These are phyloP conservation scores for Fulmarus glacialis DNA, from an alignment of 2,113 vertebrate species.

Conservation along the genomic window DNA sequence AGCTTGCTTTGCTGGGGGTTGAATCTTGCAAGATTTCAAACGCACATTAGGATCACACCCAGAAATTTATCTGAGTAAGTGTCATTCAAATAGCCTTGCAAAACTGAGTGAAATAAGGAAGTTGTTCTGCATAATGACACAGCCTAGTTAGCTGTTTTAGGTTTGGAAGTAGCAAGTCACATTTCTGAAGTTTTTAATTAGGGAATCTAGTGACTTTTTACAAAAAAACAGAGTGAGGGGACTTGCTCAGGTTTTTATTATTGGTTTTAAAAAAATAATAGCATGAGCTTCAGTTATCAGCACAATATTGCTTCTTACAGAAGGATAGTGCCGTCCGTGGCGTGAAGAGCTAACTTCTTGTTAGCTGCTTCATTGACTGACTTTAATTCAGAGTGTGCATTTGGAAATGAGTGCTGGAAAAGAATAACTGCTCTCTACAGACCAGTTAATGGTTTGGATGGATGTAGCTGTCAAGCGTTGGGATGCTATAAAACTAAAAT, in stretches of 20 bases:
- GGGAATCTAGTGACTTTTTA: neutral
- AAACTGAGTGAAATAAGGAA: conserved; percentile 20
- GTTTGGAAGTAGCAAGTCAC: neutral
- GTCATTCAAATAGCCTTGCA: conserved; percentile 31
- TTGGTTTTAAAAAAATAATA: neutral
- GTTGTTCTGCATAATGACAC: neutral
- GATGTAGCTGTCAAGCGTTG: neutral
- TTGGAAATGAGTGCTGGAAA: neutral
- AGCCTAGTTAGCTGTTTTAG: neutral
- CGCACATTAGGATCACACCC: conserved; percentile 1
- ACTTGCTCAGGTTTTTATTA: neutral
- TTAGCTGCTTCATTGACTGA: neutral
- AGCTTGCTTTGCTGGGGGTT: neutral
- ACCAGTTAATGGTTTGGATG: neutral
- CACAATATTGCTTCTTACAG: neutral
- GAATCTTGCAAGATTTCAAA: neutral
- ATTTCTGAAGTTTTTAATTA: neutral
- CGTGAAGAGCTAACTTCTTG: neutral
- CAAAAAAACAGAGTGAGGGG: neutral
- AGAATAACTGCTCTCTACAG: neutral
- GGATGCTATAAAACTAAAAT: neutral
- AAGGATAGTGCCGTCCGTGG: neutral
- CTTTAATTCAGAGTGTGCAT: neutral
- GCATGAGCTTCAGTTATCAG: neutral
- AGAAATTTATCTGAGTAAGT: conserved; percentile 8